Percentiles rank a stretch among this genome's conserved stretches.
Evolutionary conservation across 2,888 invertebrate genomes (phyloP).

Genomic region (Leucozona laternaria): DNA sequence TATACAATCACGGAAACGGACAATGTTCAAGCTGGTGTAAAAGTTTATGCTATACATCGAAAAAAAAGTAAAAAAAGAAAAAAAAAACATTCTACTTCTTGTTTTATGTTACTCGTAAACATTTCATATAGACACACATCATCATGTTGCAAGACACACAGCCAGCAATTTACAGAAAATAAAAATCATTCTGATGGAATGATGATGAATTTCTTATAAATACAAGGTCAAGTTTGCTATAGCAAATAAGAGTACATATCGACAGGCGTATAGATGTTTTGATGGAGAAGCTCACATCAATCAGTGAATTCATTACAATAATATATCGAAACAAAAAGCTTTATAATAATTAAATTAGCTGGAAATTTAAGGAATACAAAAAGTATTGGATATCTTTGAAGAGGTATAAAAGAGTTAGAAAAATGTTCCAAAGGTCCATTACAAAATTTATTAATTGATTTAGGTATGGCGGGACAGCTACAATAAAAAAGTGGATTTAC

Average conservation of each 20-base stretch:
- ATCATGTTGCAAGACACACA: constrained; percentile 11
- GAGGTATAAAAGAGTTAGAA: too few species aligned
- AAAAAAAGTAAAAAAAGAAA: neutral
- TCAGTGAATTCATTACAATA: neutral
- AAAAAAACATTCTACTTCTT: neutral
- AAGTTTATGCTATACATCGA: neutral
- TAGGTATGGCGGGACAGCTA: too few species aligned
- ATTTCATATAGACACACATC: constrained; percentile 7
- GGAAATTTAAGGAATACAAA: neutral
- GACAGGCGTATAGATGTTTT: neutral
- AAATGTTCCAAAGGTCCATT: too few species aligned
- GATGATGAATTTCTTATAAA: neutral
- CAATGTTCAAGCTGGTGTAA: constrained; percentile 10
- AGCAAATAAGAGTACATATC: neutral
- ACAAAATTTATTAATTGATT: too few species aligned
- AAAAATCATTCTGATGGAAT: constrained; percentile 24
- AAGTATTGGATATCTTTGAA: neutral
- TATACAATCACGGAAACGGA: constrained; percentile 7
- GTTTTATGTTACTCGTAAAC: constrained; percentile 26
- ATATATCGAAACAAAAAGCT: neutral
- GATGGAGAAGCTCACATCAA: constrained; percentile 2
- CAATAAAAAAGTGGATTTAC: too few species aligned
- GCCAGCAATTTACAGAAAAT: constrained; percentile 2
- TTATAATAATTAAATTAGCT: neutral
- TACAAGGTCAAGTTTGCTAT: constrained; percentile 4